Conservation (phyloP, 2,113 vertebrate species). For the Andinoacara biseriatus region DNA sequence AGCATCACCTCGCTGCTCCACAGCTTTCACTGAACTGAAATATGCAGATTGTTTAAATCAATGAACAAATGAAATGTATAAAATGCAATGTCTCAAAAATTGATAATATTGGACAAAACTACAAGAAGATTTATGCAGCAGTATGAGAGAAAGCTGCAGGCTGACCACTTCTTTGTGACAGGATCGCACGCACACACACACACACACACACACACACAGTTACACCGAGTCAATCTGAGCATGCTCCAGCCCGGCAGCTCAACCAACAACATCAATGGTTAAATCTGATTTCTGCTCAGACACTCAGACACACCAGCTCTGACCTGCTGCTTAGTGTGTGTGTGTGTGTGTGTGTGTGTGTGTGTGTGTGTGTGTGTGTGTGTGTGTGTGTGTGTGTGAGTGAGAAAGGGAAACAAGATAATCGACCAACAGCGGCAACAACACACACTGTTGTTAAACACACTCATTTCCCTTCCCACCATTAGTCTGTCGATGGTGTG, state of each 20-base stretch:
- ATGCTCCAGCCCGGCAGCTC: constrained; percentile 27
- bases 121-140: neutral
- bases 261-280: constrained; percentile 36
- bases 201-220: constrained; percentile 1
- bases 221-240: constrained; percentile 14
- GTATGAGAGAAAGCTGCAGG: constrained; percentile 10
- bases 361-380: neutral
- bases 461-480: constrained; percentile 32
- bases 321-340: constrained; percentile 31
- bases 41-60: neutral
- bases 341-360: constrained; percentile 17
- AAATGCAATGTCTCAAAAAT: neutral
- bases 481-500: constrained; percentile 40
- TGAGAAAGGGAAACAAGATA: constrained; percentile 1
- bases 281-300: constrained; percentile 7
- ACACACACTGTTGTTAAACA: constrained; percentile 26
- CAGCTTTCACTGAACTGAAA: neutral
- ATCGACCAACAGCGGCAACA: constrained; percentile 42
- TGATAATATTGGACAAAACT: neutral
- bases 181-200: neutral
- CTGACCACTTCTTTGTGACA: constrained; percentile 14
- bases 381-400: neutral
- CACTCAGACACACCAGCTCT: constrained; percentile 19
- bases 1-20: neutral
- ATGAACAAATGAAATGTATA: neutral